A percentile compares a stretch with the other conserved stretches of the same genome.
Conservation (phyloP, 2,113 vertebrate species). For the Laticauda laticaudata region DNA sequence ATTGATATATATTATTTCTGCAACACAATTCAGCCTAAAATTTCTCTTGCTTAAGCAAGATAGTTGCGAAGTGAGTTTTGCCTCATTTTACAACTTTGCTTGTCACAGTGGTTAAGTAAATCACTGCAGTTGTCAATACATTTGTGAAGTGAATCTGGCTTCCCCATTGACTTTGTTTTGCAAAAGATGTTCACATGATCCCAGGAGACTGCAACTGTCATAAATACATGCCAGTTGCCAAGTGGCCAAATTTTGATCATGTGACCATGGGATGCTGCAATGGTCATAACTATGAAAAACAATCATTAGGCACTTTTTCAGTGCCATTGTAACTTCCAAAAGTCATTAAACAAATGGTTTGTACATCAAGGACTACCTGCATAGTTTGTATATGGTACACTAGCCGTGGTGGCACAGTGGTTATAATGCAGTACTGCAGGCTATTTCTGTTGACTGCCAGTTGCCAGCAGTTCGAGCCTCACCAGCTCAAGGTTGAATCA, state of each 20-base stretch:
- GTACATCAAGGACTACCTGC: background rate
- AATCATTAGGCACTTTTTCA: background rate
- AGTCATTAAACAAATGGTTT: background rate
- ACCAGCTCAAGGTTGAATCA: no score
- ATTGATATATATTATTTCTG: background rate
- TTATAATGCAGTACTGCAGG: no score
- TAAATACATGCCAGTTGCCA: background rate
- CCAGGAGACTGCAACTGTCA: background rate
- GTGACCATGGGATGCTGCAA: background rate
- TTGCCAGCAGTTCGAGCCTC: no score
- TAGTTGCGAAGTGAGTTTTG: background rate
- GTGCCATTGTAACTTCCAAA: background rate
- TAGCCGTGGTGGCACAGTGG: no score
- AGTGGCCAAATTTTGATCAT: background rate
- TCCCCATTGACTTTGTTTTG: background rate
- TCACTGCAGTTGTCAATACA: background rate
- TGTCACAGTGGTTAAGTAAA: background rate
- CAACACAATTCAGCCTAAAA: background rate
- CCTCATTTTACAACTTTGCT: background rate
- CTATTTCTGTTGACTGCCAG: no score
- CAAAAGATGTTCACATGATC: background rate
- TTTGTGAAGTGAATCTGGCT: background rate
- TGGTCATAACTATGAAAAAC: background rate
- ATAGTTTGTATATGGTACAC: background rate
- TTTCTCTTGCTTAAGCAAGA: background rate